Conservation (phyloP, 2,113 vertebrate species). For the Ploceus nigricollis region DNA sequence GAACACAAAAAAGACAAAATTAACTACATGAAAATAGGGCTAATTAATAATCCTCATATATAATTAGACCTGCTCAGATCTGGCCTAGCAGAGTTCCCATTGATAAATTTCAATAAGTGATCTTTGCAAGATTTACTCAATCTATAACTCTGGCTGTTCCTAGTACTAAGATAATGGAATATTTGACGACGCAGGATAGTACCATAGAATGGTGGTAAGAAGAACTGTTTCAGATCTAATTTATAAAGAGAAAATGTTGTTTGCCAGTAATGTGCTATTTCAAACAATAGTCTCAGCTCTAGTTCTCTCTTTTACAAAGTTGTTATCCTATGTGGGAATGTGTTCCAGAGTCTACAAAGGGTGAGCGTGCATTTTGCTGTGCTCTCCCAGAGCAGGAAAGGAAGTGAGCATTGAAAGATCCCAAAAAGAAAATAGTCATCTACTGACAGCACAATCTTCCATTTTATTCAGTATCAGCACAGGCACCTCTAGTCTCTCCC, state of each 20-base stretch:
- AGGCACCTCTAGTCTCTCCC: background rate
- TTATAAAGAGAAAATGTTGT: background rate
- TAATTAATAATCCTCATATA: background rate
- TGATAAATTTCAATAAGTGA: background rate
- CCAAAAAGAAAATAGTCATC: background rate
- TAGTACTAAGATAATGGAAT: background rate
- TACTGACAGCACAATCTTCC: background rate
- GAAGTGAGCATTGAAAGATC: background rate
- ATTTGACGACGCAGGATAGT: background rate
- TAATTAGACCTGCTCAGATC: background rate
- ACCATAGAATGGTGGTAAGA: background rate
- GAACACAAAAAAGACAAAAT: background rate
- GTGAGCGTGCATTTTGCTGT: background rate
- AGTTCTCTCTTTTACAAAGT: background rate
- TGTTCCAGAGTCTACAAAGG: background rate
- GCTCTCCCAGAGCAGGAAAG: background rate
- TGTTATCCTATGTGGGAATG: background rate
- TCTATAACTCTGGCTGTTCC: background rate
- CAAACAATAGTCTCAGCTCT: background rate
- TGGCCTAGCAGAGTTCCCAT: background rate
- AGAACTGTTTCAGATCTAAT: background rate
- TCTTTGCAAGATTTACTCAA: background rate
- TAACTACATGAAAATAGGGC: background rate
- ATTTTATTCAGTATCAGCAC: background rate
- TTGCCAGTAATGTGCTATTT: background rate